A percentile compares a stretch with the other conserved stretches of the same genome.
Conservation (phyloP, 2,797 vertebrate genomes). For the Pipistrellus pygmaeus region DNA sequence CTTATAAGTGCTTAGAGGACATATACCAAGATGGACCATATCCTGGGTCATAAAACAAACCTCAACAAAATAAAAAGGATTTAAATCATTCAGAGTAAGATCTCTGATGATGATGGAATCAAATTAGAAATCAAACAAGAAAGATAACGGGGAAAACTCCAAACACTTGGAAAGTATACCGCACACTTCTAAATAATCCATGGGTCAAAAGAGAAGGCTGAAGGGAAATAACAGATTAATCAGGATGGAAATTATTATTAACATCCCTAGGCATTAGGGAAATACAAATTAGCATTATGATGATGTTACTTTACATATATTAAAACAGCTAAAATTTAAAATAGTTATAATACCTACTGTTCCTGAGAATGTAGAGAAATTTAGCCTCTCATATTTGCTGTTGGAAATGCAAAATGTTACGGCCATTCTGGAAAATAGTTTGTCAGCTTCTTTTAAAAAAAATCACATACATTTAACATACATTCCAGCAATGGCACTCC, state of each 20-base stretch:
- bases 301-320: not conserved
- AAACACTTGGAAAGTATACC: not conserved
- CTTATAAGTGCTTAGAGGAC: not conserved
- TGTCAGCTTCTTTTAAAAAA: not conserved
- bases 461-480: not conserved
- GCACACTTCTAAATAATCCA: not conserved
- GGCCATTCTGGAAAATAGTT: not conserved
- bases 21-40: not conserved
- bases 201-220: not conserved
- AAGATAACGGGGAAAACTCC: not conserved
- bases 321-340: not conserved
- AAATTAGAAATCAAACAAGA: not conserved
- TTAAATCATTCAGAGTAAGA: not conserved
- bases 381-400: not conserved
- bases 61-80: not conserved
- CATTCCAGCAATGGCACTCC: not conserved
- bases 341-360: not conserved
- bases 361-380: not conserved
- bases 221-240: not conserved
- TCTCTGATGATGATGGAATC: not conserved
- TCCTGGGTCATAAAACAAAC: not conserved
- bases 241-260: not conserved
- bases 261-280: not conserved
- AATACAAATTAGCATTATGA: not conserved
- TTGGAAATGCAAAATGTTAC: not conserved